Evolutionary conservation across 2,797 vertebrate genomes (phyloP).

Genomic region (Mycteria americana): DNA sequence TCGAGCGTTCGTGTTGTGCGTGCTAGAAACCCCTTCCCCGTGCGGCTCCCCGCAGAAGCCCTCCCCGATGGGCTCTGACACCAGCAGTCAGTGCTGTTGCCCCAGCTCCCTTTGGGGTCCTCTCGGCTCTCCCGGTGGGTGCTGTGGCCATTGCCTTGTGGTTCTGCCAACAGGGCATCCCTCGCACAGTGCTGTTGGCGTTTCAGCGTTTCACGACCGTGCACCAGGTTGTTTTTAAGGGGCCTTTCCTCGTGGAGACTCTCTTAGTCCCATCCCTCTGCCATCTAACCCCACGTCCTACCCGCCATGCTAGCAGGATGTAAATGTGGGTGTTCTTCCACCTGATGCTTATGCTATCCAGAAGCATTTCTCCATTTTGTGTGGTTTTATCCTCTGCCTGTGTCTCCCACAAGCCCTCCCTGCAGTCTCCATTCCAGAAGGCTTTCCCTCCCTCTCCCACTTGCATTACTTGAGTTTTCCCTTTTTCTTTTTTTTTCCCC

Average conservation of each 20-base stretch:
- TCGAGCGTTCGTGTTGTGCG: rapidly evolving
- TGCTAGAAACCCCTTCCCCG: background rate
- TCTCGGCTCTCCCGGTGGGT: background rate
- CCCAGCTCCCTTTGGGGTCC: background rate
- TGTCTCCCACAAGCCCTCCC: background rate
- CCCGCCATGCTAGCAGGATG: background rate
- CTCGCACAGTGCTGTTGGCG: background rate
- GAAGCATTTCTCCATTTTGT: background rate
- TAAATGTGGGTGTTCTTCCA: background rate
- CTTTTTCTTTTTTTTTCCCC: background rate
- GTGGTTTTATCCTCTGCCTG: background rate
- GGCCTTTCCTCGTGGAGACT: background rate
- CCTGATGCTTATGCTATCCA: background rate
- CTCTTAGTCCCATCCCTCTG: background rate
- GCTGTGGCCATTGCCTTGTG: background rate
- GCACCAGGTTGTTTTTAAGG: background rate
- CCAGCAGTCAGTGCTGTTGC: background rate
- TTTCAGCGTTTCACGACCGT: background rate
- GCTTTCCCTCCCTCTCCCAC: background rate
- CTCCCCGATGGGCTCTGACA: background rate
- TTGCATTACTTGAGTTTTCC: background rate
- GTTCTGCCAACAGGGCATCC: background rate
- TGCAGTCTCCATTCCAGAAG: background rate
- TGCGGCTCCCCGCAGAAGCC: rapidly evolving
- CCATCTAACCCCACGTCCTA: background rate